Base-by-base conservation (phyloP, 2,888 invertebrate species). In the Erannis defoliaria region DNA sequence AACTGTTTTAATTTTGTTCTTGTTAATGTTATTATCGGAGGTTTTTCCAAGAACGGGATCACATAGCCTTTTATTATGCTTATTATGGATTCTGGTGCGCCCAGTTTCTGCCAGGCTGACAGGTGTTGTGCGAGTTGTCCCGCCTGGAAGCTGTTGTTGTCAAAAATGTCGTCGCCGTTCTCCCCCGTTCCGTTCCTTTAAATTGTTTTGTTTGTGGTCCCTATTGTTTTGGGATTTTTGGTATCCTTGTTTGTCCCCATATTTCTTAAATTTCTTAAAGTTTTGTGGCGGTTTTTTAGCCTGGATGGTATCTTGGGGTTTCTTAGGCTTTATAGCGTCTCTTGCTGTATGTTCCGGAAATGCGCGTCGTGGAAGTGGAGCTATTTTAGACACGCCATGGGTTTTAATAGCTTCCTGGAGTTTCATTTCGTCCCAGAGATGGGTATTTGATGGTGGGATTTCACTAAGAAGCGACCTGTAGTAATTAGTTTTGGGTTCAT, bases 391-490 rank as follows among this genome's bases (percentile, higher is more conserved):
- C 10, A 35, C 35, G n/a, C 35, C 35, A n/a, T 35, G 35, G 3
- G 35, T 35, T 35, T 35, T 35, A n/a, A 35, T 35, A 35, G 35
- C 35, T 35, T n/a, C 35, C 6, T 35, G 35, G 10, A 35, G 35
- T 37, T 37, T 9, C 9, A 5, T 16, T 6, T 50, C 37, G 8
- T 37, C 37, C 37, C 19, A 50, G 5, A 38, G 21, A 21, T 50
- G 50, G 12, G 35, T 37, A 10, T 3, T 14, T 6, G 50, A 37
- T 5, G 37, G 35, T 19, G 50, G 35, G n/a, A 35, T 50, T 35
- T 21, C 67, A 67, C 14, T 23, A 23, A 23, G 23, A 23, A 23
- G 23, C 23, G 23, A 23, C 23, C 23, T 23, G 23, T 23, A 23
- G 23, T 23, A 23, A 23, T 23, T 23, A 23, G 23, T 23, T 23